These are phyloP conservation scores for Perognathus longimembris DNA, from an alignment of 2,113 vertebrate species.

Conservation along the genomic window DNA sequence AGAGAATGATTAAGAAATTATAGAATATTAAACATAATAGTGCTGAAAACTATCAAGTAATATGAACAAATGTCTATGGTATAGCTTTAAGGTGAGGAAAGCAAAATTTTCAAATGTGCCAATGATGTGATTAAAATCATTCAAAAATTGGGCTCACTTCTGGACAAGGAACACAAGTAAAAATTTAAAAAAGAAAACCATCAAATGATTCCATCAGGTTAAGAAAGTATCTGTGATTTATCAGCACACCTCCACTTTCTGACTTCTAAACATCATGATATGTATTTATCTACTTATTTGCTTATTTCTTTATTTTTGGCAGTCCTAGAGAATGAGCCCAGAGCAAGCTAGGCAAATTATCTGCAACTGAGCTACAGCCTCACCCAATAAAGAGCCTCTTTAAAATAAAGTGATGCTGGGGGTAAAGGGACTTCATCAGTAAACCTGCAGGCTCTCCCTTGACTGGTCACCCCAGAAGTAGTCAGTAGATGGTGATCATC, in stretches of 20 bases:
- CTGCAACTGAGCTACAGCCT: no score
- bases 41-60: slow-evolving; percentile 56
- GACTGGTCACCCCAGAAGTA: neutral
- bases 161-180: neutral
- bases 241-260: neutral
- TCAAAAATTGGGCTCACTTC: slow-evolving; percentile 16
- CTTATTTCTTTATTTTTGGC: neutral
- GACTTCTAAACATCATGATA: slow-evolving; percentile 22
- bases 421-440: neutral
- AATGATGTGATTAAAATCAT: slow-evolving; percentile 24
- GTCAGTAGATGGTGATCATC: neutral
- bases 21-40: slow-evolving; percentile 47
- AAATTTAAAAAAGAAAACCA: neutral
- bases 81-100: slow-evolving; percentile 46
- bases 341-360: neutral
- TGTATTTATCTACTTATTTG: no score
- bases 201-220: neutral
- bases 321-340: neutral
- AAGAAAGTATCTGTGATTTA: neutral
- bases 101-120: slow-evolving; percentile 52
- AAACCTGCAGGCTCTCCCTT: neutral
- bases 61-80: slow-evolving; percentile 50
- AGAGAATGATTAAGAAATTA: slow-evolving; percentile 66
- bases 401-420: neutral
- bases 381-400: neutral